Evolutionary conservation across 2,797 vertebrate genomes (phyloP), one percentile per base, ranked within the genome.

Genomic region (Aselliscus stoliczkanus): DNA sequence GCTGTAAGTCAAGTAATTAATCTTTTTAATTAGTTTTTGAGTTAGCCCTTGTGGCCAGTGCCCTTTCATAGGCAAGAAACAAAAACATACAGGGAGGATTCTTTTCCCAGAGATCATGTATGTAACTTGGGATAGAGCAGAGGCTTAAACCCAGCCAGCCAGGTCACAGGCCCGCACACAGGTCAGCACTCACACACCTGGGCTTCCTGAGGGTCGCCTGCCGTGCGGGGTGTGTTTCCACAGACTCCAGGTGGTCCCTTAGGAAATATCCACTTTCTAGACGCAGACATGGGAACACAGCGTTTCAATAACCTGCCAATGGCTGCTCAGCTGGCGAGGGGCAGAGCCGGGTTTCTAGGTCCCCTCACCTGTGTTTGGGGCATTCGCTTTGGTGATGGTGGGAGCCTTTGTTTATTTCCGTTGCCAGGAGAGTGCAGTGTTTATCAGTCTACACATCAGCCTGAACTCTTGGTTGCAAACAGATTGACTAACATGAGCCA

Each of bases 1-100:
- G 5, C 42, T 92, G 83, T 37, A 82, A 65, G 58, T 15, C n/a
- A 82, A 82, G 12, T 62, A 29, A 81, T 73, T 79, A 34, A 44
- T 90, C 29, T 62, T 84, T 14, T 39, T 50, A 25, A 17, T 23
- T 84, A 60, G 39, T 82, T 69, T 52, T 29, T 23, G 31, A 54
- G 56, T 72, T 44, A 21, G 25, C 14, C 27, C 4, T 52, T 82
- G 12, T 39, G 80, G 29, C 50, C 34, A 42, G 77, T 76, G 14
- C 25, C 37, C 50, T 39, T 79, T 50, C 54, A 52, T 34, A 72
- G 92, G 25, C 62, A 73, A 88, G 67, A 58, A 82, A 64, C 7
- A 15, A 47, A 52, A 70, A 82, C 39, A 3, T 82, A 14, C 2
- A 34, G 50, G 34, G 39, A 10, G 47, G 39, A 6, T 56, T 31